Evolutionary conservation across 2,888 invertebrate species (phyloP).

Genomic region (Eristalis pertinax): DNA sequence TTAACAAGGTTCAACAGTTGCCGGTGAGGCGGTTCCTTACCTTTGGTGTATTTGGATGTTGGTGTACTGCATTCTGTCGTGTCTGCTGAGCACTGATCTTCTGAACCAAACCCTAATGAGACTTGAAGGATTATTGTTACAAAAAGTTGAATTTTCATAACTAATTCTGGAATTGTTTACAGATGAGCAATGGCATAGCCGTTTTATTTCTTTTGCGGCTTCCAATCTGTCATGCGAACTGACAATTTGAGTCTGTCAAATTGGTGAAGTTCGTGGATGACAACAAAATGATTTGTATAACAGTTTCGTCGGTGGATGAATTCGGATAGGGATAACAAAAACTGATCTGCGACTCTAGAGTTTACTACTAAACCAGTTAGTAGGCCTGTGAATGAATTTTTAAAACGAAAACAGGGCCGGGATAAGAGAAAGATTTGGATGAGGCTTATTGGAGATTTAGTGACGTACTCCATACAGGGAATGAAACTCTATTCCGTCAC

Average conservation of each 20-base stretch:
- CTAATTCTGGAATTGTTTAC: constrained; percentile 35
- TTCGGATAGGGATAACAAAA: neutral
- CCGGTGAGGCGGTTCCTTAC: constrained; percentile 1
- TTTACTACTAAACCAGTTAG: too few species aligned
- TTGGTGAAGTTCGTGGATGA: neutral
- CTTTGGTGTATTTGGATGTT: constrained; percentile 25
- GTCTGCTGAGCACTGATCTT: constrained; percentile 41
- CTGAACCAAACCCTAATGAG: constrained; percentile 14
- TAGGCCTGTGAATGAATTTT: too few species aligned
- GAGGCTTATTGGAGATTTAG: too few species aligned
- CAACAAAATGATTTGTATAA: constrained; percentile 63
- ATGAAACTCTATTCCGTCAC: too few species aligned
- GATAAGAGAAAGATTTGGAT: too few species aligned
- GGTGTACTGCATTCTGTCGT: constrained; percentile 71
- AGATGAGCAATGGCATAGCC: constrained; percentile 6
- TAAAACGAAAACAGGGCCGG: too few species aligned
- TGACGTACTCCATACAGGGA: too few species aligned
- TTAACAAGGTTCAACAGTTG: neutral
- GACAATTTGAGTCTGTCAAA: constrained; percentile 2
- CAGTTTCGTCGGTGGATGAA: constrained; percentile 2
- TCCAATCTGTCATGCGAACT: constrained; percentile 29
- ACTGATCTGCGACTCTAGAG: too few species aligned
- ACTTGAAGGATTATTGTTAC: constrained; percentile 25
- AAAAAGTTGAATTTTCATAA: constrained; percentile 56
- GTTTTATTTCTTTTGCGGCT: constrained; percentile 43